A percentile compares a stretch with the other conserved stretches of the same genome.
These are phyloP conservation scores for Myotis findleyi DNA, from an alignment of 2,797 vertebrate species.

Conservation along the genomic window DNA sequence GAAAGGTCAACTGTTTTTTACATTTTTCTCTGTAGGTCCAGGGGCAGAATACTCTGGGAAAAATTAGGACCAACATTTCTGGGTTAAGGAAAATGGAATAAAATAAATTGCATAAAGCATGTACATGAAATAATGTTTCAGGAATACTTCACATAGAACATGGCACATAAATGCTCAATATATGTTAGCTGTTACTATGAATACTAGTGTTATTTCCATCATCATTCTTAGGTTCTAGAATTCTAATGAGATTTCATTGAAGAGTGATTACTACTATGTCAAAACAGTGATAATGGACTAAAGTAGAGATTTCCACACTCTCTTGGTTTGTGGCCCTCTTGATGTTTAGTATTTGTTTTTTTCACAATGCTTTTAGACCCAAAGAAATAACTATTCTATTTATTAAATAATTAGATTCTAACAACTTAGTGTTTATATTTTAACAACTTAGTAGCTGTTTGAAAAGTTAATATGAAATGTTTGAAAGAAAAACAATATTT, in stretches of 20 bases:
- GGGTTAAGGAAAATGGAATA: constrained; percentile 12
- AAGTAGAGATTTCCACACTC: not conserved
- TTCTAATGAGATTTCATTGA: not conserved
- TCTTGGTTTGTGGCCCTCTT: not conserved
- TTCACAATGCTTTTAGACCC: not conserved
- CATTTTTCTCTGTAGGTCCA: not conserved
- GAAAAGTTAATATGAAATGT: not conserved
- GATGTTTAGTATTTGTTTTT: not conserved
- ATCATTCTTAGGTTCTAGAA: not conserved
- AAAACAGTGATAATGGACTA: not conserved
- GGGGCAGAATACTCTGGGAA: not conserved
- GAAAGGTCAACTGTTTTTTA: constrained; percentile 16
- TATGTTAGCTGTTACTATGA: accelerated
- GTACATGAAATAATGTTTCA: not conserved
- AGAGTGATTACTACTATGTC: not conserved
- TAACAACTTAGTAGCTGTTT: not conserved
- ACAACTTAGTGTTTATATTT: constrained; percentile 17
- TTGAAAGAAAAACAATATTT: not conserved
- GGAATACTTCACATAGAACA: not conserved
- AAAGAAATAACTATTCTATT: constrained; percentile 2
- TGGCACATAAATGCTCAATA: not conserved
- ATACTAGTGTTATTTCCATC: not conserved
- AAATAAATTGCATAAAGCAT: not conserved
- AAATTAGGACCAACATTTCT: not conserved
- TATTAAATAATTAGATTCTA: not conserved